phyloP scores from a whole-genome alignment of 2,888 invertebrate species.

The Catonia carolina region DNA sequence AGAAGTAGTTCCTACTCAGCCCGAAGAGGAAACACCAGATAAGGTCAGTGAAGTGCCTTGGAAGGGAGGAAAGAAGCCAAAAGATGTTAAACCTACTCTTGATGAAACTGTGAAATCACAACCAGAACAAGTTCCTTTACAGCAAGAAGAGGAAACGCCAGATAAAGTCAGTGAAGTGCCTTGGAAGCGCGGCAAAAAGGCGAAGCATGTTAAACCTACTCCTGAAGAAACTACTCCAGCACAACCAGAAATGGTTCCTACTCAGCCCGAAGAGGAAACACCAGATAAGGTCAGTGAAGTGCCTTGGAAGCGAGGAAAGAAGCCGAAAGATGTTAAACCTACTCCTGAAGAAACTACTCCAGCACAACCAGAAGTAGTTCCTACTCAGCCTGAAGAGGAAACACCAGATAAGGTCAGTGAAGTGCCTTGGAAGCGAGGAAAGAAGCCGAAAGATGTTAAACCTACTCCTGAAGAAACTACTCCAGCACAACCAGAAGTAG shows the following conservation, averaged over 20 bases:
- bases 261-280: neutral
- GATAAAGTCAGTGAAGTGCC: no score
- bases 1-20: neutral
- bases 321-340: neutral
- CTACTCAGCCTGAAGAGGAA: no score
- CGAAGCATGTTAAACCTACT: neutral
- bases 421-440: neutral
- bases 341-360: conserved; percentile 21
- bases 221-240: conserved; percentile 23
- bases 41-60: neutral
- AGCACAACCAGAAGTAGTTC: conserved; percentile 23
- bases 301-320: neutral
- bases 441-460: neutral
- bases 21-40: neutral
- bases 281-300: neutral
- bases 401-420: no score
- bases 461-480: neutral
- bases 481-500: no score
- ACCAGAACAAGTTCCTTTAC: no score
- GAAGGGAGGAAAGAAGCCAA: neutral
- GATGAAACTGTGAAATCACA: neutral
- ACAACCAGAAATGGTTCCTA: conserved; percentile 21
- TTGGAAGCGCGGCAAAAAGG: no score
- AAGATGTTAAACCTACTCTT: no score
- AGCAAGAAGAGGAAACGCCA: no score